Conservation (phyloP, 2,113 vertebrate species). For the Apus apus region DNA sequence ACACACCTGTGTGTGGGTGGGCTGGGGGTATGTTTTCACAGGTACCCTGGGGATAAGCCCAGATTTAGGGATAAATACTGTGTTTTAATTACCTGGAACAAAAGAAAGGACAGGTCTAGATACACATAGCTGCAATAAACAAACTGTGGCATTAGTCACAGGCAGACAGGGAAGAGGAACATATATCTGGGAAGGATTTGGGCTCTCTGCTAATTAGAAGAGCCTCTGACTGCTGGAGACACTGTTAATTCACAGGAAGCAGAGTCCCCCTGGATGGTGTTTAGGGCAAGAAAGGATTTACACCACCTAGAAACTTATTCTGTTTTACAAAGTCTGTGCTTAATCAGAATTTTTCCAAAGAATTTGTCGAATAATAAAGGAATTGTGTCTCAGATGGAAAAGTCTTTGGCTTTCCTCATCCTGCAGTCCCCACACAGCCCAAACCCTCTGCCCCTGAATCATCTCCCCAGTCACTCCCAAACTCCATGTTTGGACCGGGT, state of each 20-base stretch:
- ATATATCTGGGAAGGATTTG: conserved; percentile 9
- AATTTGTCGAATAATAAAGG: not conserved
- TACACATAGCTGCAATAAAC: not conserved
- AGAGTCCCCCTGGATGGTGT: not conserved
- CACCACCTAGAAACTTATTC: not conserved
- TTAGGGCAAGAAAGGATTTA: conserved; percentile 24
- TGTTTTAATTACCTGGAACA: not conserved
- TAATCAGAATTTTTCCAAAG: not conserved
- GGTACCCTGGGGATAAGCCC: not conserved
- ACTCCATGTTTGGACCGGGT: rapidly evolving
- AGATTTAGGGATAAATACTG: not conserved
- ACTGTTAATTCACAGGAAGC: not conserved
- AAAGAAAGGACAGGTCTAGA: not conserved
- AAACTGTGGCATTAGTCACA: not conserved
- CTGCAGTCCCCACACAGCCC: not conserved
- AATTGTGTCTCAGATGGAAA: not conserved
- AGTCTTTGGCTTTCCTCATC: not conserved
- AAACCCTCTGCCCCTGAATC: not conserved
- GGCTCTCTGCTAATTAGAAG: conserved; percentile 36
- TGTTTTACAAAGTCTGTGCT: not conserved
- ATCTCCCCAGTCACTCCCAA: rapidly evolving
- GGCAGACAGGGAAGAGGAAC: not conserved
- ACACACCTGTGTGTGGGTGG: not conserved
- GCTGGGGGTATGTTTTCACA: not conserved
- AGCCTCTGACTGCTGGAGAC: conserved; percentile 7